Conservation (phyloP, 2,797 vertebrate genomes). For the Myotis myotis region DNA sequence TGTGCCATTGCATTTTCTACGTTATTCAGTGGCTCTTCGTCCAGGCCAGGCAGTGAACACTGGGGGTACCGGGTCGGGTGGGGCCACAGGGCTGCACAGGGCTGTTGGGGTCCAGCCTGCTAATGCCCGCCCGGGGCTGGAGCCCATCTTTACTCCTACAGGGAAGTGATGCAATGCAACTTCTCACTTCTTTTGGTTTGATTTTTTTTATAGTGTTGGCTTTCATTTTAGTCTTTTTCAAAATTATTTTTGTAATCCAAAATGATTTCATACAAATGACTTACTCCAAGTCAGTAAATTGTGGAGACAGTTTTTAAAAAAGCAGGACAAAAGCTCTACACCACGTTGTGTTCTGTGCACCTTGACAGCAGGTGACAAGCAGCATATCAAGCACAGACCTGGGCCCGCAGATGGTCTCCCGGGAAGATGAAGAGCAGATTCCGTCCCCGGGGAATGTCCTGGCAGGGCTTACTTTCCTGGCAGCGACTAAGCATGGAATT, state of each 20-base stretch:
- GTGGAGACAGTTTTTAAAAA: neutral
- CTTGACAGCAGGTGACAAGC: constrained; percentile 24
- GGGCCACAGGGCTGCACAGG: rapidly evolving
- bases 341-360: neutral
- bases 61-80: rapidly evolving
- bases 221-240: neutral
- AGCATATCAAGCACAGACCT: constrained; percentile 63
- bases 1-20: neutral
- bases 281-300: constrained; percentile 25
- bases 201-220: neutral
- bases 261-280: neutral
- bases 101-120: neutral
- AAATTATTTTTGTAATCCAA: constrained; percentile 4
- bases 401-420: constrained; percentile 68
- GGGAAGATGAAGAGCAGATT: constrained; percentile 53
- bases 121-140: neutral
- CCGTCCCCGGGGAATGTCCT: neutral
- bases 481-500: constrained; percentile 44
- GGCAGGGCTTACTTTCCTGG: neutral
- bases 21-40: neutral
- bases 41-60: neutral
- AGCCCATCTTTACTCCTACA: neutral
- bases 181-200: neutral
- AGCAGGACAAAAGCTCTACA: neutral
- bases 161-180: neutral